Base-by-base conservation (phyloP, 2,888 invertebrate genomes). In the Tenodera sinensis region DNA sequence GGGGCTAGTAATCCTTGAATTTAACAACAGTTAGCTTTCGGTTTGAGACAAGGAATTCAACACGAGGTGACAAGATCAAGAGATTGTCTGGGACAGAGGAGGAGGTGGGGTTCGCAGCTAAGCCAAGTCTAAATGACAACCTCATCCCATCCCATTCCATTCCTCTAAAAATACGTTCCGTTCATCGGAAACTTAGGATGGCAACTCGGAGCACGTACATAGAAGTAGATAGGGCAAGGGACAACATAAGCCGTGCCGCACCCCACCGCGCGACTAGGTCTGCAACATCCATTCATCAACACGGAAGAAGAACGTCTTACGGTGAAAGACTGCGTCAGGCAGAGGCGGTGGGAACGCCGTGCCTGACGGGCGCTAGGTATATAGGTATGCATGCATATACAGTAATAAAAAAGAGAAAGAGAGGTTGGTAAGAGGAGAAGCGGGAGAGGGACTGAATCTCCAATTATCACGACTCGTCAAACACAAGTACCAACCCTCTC, bases 401-500 rank as follows among this genome's bases (percentile, higher is more conserved):
- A 71, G 54, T 71, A 71, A 71, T 71, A 71, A 71, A 42, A 34
- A 42, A 71, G 54, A 71, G 25, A 71, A 71, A 71, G 54, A 71
- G 54, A 71, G 54, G 20, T 25, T 71, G 54, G 54, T 71, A 71
- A 71, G 54, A 71, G 54, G 54, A 71, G 54, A 71, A 71, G 54
- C 6, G 84, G 47, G 15, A 54, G n/a, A 27, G 30, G 87, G 30
- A 83, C 28, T 83, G 90, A 89, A 90, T 89, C 90, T 89, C 88
- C 90, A 91, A 91, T 91, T 91, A 91, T 91, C 90, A 91, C 90
- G 91, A 90, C 88, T 90, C 91, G 91, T 90, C 91, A 90, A 89
- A 90, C 91, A 91, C 89, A 90, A 88, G 90, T 88, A 89, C 85
- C 34, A 85, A 85, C 71, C 71, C 90, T 90, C 89, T 90, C 90